Evolutionary conservation across 2,888 invertebrate genomes (phyloP), one percentile per base, ranked within the genome.

Genomic region (Chrysolina oricalcia): DNA sequence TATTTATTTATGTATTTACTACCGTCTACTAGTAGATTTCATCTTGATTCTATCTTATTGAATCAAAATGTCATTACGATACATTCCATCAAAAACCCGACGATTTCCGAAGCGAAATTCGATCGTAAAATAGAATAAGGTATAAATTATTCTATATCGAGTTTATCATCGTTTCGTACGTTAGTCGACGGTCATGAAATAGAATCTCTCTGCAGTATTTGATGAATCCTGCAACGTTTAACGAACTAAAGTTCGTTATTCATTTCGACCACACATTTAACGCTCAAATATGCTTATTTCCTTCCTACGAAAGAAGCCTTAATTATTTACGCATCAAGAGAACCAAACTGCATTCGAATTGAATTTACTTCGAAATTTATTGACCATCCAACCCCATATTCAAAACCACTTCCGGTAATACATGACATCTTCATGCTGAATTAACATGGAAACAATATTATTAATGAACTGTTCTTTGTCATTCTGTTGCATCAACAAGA

Each of bases 371-470:
- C 40, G 35, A 72, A 72, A 72, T 72, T 23, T 66, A 72, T 74
- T 67, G 67, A 66, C 64, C 67, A 40, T 46, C 41, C 66, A 62
- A 53, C 35, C 53, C 70, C 59, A 48, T 53, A 53, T 41, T 67
- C 43, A 59, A 62, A 68, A 63, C 63, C 65, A 70, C 75, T 75
- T 75, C 75, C 75, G 75, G 27, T 72, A 56, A 2, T 53, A 53
- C 41, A 23, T 65, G 66, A 72, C 71, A 70, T 73, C 73, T 77
- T 75, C 67, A 70, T 56, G 72, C 67, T 72, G 70, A 68, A 75
- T 78, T 78, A 71, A 69, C 74, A 69, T 75, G 70, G 72, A 70
- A 77, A 78, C 75, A 75, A 78, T 75, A 76, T 78, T 70, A 78
- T 77, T 76, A 78, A 76, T 74, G 78, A 76, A 74, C 63, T 71